A percentile compares a stretch with the other conserved stretches of the same genome.
Evolutionary conservation across 2,113 vertebrate genomes (phyloP).

Genomic region (Oenanthe melanoleuca): DNA sequence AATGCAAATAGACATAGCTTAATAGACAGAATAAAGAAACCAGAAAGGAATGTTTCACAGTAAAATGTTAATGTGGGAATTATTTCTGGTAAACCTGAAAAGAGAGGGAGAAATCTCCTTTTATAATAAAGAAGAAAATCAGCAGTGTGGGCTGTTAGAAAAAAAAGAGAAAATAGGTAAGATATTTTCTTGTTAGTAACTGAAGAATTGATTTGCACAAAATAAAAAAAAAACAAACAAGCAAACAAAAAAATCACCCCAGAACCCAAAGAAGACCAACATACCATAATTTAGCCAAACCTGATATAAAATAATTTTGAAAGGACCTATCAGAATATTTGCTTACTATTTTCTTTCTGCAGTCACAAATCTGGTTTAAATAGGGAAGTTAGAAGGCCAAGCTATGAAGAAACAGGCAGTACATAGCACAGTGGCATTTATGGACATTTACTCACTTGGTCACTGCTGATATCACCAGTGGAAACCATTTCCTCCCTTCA

Average conservation of each 20-base stretch:
- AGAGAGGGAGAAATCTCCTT: neutral
- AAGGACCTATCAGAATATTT: neutral
- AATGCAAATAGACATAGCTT: constrained; percentile 17
- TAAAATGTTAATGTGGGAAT: constrained; percentile 3
- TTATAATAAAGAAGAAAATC: neutral
- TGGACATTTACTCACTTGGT: neutral
- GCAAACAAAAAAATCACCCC: too few relatives aligned
- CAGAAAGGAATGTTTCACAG: neutral
- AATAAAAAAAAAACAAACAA: neutral
- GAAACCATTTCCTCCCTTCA: neutral
- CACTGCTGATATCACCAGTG: neutral
- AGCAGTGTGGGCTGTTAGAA: neutral
- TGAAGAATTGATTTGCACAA: neutral
- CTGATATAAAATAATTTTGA: neutral
- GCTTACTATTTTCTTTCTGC: neutral
- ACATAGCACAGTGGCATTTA: neutral
- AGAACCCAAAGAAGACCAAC: neutral
- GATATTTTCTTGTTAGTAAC: neutral
- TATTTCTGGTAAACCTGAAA: neutral
- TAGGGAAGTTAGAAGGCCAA: neutral
- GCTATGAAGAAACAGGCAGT: neutral
- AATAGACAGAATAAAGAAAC: constrained; percentile 20
- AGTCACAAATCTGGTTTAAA: neutral
- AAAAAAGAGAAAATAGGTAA: neutral
- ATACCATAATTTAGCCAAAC: neutral